A percentile compares a stretch with the other conserved stretches of the same genome.
Conservation (phyloP, 37 sponge, comb jelly and placozoan genomes). For the Eunapius fragilis region DNA sequence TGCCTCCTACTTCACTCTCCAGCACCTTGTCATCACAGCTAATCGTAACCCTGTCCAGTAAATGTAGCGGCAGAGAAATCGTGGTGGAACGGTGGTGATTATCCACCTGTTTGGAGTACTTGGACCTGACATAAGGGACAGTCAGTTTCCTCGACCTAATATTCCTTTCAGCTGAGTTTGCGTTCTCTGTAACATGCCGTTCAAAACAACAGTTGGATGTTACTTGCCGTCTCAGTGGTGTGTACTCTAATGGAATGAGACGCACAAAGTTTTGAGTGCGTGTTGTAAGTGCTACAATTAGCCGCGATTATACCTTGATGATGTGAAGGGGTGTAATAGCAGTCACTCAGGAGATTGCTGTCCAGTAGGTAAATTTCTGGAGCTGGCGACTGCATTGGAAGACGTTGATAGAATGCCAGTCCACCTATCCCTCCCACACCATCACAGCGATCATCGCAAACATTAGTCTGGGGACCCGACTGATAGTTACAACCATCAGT, state of each 20-base stretch:
- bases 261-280: no score
- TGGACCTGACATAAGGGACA: neutral
- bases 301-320: neutral
- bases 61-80: neutral
- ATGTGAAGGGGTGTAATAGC: neutral
- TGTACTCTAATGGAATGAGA: neutral
- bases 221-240: neutral
- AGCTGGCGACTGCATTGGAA: slow-evolving; percentile 15
- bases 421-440: neutral
- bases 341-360: neutral
- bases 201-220: neutral
- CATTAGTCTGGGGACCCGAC: no score
- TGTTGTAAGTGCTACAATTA: no score
- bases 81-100: neutral
- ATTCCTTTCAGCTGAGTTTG: neutral
- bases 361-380: slow-evolving; percentile 61
- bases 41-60: neutral
- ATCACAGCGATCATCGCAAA: no score
- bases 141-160: neutral
- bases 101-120: neutral
- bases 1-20: neutral
- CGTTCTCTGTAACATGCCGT: neutral
- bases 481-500: no score
- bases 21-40: neutral
- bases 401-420: neutral